Evolutionary conservation across 2,113 vertebrate genomes (phyloP), one percentile per base, ranked within the genome.

Genomic region (Apus apus): DNA sequence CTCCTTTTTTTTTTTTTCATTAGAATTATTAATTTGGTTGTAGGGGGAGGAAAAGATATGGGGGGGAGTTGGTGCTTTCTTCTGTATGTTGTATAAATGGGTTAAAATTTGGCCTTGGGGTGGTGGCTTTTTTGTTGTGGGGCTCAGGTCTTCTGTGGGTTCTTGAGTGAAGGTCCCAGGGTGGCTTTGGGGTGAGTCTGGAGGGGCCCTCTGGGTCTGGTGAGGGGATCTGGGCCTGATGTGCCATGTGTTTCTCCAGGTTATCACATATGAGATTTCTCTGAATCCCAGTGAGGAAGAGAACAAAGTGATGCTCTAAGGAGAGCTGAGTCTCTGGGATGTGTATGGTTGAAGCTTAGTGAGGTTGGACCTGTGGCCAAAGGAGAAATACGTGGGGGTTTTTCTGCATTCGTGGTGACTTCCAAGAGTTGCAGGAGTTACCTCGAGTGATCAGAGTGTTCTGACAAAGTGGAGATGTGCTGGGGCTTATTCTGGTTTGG

Each of bases 11-110:
- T 30, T 56, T 80, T 23, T 65, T 51, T n/a, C 1, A 1, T 74
- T 36, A 1, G 43, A 66, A 13, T 23, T 0, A 1, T 1, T 22
- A 0, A 0, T 64, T 71, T 54, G 0, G 3, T 0, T 11, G 8
- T 2, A 7, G 11, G 6, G 2, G 65, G 32, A 50, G 30, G n/a
- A 11, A 5, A 22, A 51, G 25, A 5, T 8, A 3, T 10, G 5
- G 0, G 18, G 1, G 40, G 40, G 25, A 53, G 40, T 5, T 3
- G 4, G 3, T 32, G 8, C 5, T 38, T 74, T 43, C 27, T 46
- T 19, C 5, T 9, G 1, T 3, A 8, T 0, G 0, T 15, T 40
- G 23, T 23, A 5, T 13, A 20, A 64, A 3, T 23, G 3, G 12
- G 7, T 10, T 50, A 20, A 77, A 45, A 7, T 0, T 0, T 1